Conservation (phyloP, 2,888 invertebrate genomes). For the Plusia festucae region DNA sequence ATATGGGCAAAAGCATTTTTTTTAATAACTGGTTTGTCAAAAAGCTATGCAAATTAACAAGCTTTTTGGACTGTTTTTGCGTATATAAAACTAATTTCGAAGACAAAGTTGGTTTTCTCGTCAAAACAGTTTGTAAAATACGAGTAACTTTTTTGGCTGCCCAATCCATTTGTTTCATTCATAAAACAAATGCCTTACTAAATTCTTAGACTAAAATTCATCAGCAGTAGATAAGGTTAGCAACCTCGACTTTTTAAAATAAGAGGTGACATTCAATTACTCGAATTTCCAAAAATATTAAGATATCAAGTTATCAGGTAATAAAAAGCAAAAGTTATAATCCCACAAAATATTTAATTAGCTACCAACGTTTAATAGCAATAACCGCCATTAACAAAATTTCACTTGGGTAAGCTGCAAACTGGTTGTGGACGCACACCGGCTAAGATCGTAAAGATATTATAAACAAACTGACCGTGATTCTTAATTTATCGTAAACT, state of each 20-base stretch:
- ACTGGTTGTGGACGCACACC: conserved; percentile 43
- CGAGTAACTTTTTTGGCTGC: too few relatives aligned
- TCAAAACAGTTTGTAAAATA: neutral
- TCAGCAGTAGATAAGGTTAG: neutral
- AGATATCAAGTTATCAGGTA: conserved; percentile 66
- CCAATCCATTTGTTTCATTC: neutral
- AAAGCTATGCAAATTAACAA: conserved; percentile 43
- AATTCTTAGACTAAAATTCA: neutral
- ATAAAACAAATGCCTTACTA: neutral
- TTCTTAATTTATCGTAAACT: conserved; percentile 40
- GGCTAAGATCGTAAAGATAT: conserved; percentile 25
- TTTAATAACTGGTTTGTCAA: conserved; percentile 19
- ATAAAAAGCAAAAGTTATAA: conserved; percentile 60
- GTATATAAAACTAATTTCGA: neutral
- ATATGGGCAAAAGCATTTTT: conserved; percentile 27
- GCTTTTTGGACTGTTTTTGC: conserved; percentile 21
- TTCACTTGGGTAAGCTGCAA: conserved; percentile 61
- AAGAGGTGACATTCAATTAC: conserved; percentile 27
- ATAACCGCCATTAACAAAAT: conserved; percentile 65
- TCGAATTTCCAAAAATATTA: conserved; percentile 55
- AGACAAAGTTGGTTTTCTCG: neutral
- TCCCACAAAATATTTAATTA: conserved; percentile 62
- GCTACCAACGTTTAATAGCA: conserved; percentile 56
- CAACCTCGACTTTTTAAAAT: conserved; percentile 15
- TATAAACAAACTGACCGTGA: conserved; percentile 48